Evolutionary conservation across 2,797 vertebrate genomes (phyloP).

Genomic region (Pangasius mekongensis): DNA sequence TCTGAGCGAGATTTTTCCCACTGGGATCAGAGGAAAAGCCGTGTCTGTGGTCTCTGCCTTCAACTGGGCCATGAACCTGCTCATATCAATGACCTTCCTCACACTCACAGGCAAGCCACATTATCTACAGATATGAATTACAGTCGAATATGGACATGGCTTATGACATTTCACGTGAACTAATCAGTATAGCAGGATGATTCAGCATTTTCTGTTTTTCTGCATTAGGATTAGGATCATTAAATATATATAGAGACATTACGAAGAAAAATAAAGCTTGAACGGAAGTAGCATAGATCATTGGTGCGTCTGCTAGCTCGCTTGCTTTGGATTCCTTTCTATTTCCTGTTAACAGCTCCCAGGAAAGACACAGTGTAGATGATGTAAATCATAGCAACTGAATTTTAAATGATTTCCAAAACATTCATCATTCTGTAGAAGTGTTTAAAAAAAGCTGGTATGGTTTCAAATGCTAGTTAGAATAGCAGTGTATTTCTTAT

Average conservation of each 20-base stretch:
- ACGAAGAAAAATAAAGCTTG: not conserved
- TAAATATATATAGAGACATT: not conserved
- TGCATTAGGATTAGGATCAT: too few relatives aligned
- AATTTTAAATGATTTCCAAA: not conserved
- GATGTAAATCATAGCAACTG: not conserved
- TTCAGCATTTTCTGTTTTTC: not conserved
- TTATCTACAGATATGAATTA: constrained; percentile 4
- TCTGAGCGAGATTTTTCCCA: constrained; percentile 93
- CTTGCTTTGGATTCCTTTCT: not conserved
- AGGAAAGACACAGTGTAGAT: not conserved
- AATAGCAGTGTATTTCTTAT: not conserved
- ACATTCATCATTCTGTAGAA: not conserved
- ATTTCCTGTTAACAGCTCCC: not conserved
- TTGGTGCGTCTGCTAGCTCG: not conserved
- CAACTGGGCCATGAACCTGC: constrained; percentile 93
- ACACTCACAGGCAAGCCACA: constrained; percentile 83
- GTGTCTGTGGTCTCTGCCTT: constrained; percentile 90
- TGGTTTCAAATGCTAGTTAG: not conserved
- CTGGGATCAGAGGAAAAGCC: constrained; percentile 89
- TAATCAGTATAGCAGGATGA: not conserved
- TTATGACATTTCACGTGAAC: not conserved
- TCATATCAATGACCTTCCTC: constrained; percentile 94
- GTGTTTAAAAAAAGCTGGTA: not conserved
- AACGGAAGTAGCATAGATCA: not conserved
- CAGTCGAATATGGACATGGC: not conserved